A percentile compares a stretch with the other conserved stretches of the same genome.
Evolutionary conservation across 2,888 invertebrate genomes (phyloP).

Genomic region (Calliopum simillimum): DNA sequence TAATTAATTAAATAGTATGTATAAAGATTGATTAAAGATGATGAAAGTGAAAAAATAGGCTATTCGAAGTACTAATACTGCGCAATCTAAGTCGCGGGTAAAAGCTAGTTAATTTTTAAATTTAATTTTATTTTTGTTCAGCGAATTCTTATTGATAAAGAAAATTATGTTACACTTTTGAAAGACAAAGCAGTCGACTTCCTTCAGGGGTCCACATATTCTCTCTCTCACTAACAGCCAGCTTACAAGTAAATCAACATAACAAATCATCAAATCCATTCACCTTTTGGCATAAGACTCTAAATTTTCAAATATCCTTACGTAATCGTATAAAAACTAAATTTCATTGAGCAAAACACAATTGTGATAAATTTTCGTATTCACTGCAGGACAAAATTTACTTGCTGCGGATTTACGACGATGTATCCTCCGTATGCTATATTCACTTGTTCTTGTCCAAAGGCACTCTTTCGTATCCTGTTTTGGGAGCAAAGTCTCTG

Average conservation of each 20-base stretch:
- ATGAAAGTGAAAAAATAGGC: too few species aligned
- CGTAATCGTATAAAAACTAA: background rate
- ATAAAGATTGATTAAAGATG: too few species aligned
- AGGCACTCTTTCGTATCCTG: conserved; percentile 4
- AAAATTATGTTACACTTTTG: too few species aligned
- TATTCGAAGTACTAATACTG: too few species aligned
- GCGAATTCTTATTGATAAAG: too few species aligned
- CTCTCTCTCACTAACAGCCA: background rate
- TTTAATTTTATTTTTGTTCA: too few species aligned
- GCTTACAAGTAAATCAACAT: conserved; percentile 55
- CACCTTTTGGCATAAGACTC: conserved; percentile 51
- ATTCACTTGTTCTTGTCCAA: conserved; percentile 5
- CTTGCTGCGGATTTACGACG: conserved; percentile 21
- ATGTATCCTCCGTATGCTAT: too few species aligned
- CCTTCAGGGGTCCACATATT: too few species aligned
- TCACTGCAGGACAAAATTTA: conserved; percentile 10
- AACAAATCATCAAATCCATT: conserved; percentile 57
- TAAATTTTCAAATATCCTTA: conserved; percentile 13
- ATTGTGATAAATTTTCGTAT: conserved; percentile 22
- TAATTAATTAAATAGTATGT: too few species aligned
- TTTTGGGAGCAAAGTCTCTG: conserved; percentile 40
- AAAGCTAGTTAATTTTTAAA: too few species aligned
- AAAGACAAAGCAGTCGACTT: too few species aligned
- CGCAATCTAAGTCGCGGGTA: too few species aligned
- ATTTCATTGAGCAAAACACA: conserved; percentile 16